Conservation (phyloP, 2,888 invertebrate species). For the Thymelicus sylvestris region DNA sequence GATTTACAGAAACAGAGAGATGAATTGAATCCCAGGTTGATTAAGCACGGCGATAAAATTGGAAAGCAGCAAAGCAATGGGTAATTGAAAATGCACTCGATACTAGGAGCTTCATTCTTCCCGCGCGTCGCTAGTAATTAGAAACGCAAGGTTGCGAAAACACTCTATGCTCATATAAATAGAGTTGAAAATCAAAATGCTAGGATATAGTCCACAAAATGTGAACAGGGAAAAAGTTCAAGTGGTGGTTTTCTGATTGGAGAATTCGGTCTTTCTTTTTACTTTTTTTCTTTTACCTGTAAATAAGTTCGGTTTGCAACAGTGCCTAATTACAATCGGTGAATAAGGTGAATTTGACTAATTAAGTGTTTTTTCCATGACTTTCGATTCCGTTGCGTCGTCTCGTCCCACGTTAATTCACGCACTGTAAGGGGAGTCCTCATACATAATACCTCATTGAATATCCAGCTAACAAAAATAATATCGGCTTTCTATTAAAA, state of each 20-base stretch:
- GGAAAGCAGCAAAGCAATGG: neutral
- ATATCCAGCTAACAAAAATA: no score
- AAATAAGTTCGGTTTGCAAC: neutral
- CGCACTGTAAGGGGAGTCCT: no score
- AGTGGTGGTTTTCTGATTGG: neutral
- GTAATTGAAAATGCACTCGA: neutral
- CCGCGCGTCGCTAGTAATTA: neutral
- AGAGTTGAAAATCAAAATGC: neutral
- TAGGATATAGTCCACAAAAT: neutral
- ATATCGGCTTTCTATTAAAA: no score
- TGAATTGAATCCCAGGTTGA: neutral
- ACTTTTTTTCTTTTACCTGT: neutral
- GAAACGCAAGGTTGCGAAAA: neutral
- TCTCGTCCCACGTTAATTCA: no score
- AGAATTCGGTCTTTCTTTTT: no score
- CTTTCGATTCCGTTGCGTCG: no score
- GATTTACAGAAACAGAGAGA: neutral
- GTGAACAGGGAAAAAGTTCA: neutral
- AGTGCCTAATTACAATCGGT: neutral
- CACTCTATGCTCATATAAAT: neutral
- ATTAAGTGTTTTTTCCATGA: no score
- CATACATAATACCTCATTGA: no score
- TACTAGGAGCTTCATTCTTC: neutral
- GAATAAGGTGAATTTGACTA: no score
- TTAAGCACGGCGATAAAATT: neutral